Percentiles rank a stretch among this genome's conserved stretches.
Conservation (phyloP, 2,888 invertebrate genomes). For the Agrilus biguttatus region DNA sequence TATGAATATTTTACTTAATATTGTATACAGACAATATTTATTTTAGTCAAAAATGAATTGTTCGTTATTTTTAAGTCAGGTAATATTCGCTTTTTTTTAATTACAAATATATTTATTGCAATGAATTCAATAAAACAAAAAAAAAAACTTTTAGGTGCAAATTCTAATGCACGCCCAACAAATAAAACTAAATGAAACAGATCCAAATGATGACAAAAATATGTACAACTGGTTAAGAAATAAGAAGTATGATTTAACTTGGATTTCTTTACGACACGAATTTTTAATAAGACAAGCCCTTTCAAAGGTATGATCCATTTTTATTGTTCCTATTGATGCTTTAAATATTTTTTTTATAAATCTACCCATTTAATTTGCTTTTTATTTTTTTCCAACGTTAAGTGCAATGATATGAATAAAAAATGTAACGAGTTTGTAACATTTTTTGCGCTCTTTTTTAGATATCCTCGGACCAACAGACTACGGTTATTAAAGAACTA, state of each 20-base stretch:
- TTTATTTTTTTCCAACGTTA: too few species aligned
- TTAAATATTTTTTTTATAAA: too few species aligned
- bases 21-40: too few species aligned
- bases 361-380: too few species aligned
- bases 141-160: slow-evolving; percentile 17
- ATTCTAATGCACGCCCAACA: slow-evolving; percentile 23
- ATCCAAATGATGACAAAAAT: slow-evolving; percentile 9
- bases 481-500: slow-evolving; percentile 20
- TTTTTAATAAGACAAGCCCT: slow-evolving; percentile 19
- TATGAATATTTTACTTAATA: too few species aligned
- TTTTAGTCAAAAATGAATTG: too few species aligned
- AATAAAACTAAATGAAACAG: slow-evolving; percentile 16
- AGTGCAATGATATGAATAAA: too few species aligned
- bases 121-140: neutral
- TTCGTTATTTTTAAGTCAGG: too few species aligned
- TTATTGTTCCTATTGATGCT: neutral
- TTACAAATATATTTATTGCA: too few species aligned
- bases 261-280: slow-evolving; percentile 22
- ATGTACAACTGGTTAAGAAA: slow-evolving; percentile 24
- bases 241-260: slow-evolving; percentile 15
- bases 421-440: too few species aligned
- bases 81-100: too few species aligned
- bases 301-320: slow-evolving; percentile 14
- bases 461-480: slow-evolving; percentile 20
- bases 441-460: slow-evolving; percentile 7